A percentile compares a stretch with the other conserved stretches of the same genome.
These are phyloP conservation scores for Anguilla pacifica DNA, from an alignment of 2,797 vertebrate species.

Conservation along the genomic window DNA sequence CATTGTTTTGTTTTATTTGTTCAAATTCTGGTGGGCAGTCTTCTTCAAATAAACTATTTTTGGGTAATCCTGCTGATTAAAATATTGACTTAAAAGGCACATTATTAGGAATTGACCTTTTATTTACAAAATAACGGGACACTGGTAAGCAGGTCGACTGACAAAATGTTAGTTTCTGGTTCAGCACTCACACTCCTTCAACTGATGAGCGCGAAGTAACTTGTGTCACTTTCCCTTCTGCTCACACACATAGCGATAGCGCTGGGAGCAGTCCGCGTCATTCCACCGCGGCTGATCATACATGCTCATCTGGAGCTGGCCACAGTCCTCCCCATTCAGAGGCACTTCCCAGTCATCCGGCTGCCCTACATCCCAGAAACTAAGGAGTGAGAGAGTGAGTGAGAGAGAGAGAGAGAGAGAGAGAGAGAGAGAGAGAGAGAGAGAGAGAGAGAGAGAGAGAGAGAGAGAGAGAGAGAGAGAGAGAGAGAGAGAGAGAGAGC, in stretches of 20 bases:
- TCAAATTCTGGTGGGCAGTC: neutral
- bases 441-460: too few species aligned
- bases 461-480: neutral
- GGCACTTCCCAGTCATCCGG: slow-evolving; percentile 66
- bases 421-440: too few species aligned
- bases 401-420: neutral
- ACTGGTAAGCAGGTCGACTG: neutral
- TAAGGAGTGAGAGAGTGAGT: slow-evolving; percentile 26
- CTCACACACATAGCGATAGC: slow-evolving; percentile 63
- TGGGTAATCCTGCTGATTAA: neutral
- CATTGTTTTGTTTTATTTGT: neutral
- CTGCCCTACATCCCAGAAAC: slow-evolving; percentile 66
- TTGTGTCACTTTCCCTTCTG: neutral
- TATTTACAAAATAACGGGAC: neutral
- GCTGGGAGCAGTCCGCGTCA: slow-evolving; percentile 59
- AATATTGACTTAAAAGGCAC: neutral
- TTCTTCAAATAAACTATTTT: neutral
- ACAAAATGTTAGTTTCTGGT: neutral
- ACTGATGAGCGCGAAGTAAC: neutral
- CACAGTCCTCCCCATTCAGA: slow-evolving; percentile 68
- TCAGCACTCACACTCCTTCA: neutral
- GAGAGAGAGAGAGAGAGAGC: neutral
- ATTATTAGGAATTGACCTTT: neutral
- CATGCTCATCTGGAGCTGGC: slow-evolving; percentile 49
- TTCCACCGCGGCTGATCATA: slow-evolving; percentile 57